These are phyloP conservation scores for Tadarida brasiliensis DNA, from an alignment of 2,797 vertebrate species.

Conservation along the genomic window DNA sequence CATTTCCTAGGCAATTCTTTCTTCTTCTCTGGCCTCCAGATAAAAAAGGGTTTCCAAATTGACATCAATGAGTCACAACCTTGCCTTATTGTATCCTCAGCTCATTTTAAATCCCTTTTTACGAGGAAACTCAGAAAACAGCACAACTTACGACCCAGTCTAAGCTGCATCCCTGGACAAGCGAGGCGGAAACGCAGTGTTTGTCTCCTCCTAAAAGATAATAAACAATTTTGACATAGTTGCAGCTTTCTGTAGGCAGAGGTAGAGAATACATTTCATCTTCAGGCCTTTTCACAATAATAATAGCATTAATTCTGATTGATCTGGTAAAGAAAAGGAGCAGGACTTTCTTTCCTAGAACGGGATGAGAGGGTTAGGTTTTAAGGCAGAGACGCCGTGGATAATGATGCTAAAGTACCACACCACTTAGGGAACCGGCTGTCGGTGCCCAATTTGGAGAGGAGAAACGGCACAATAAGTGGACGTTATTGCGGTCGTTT, in stretches of 20 bases:
- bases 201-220: background rate
- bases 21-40: background rate
- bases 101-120: slow-evolving; percentile 14
- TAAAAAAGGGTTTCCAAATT: background rate
- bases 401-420: background rate
- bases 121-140: background rate
- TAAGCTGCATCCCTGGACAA: background rate
- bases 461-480: background rate
- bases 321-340: background rate
- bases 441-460: slow-evolving; percentile 27
- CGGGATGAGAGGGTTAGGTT: background rate
- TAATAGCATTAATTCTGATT: background rate
- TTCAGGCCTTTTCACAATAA: background rate
- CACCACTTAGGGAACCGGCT: background rate
- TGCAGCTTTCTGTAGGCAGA: background rate
- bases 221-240: background rate
- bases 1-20: background rate
- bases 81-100: background rate
- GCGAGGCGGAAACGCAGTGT: background rate
- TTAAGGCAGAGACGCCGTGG: background rate
- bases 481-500: background rate
- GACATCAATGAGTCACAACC: background rate
- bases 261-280: background rate
- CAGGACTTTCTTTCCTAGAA: background rate
- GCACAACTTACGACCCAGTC: background rate